phyloP scores from a whole-genome alignment of 2,888 invertebrate species.

The Leptopilina syphax region DNA sequence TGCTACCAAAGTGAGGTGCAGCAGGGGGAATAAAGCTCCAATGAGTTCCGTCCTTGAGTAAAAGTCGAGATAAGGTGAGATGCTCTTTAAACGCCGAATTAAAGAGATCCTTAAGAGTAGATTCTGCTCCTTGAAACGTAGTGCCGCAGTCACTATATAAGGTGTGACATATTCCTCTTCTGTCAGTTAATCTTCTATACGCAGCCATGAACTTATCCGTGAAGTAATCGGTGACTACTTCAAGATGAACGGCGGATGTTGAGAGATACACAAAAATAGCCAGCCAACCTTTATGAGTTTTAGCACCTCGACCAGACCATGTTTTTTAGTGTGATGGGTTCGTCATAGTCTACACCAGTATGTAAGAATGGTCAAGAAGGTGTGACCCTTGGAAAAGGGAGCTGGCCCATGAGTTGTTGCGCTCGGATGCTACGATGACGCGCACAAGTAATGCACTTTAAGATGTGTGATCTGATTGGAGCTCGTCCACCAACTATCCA shows the following conservation, averaged over 20 bases:
- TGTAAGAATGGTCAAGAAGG: slow-evolving; percentile 50
- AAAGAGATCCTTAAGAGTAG: neutral
- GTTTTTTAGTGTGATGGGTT: slow-evolving; percentile 52
- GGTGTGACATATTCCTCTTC: slow-evolving; percentile 31
- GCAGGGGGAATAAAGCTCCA: slow-evolving; percentile 15
- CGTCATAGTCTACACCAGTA: slow-evolving; percentile 58
- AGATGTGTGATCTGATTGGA: slow-evolving; percentile 44
- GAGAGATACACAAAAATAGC: slow-evolving; percentile 51
- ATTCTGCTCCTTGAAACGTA: neutral
- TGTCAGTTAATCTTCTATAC: neutral
- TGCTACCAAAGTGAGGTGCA: slow-evolving; percentile 59
- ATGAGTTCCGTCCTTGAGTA: neutral
- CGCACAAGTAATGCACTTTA: slow-evolving; percentile 52
- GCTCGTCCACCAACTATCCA: slow-evolving; percentile 54
- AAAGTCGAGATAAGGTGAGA: neutral
- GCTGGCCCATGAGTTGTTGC: slow-evolving; percentile 56
- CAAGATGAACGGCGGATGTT: slow-evolving; percentile 41
- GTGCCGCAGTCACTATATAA: slow-evolving; percentile 50
- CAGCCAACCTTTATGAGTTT: slow-evolving; percentile 50
- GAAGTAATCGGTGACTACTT: neutral
- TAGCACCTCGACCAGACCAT: slow-evolving; percentile 42
- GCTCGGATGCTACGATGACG: slow-evolving; percentile 45
- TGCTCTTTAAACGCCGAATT: neutral
- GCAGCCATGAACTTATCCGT: neutral
- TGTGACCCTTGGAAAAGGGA: slow-evolving; percentile 48